Conservation (phyloP, 2,797 vertebrate species). For the Sebastes itinus region DNA sequence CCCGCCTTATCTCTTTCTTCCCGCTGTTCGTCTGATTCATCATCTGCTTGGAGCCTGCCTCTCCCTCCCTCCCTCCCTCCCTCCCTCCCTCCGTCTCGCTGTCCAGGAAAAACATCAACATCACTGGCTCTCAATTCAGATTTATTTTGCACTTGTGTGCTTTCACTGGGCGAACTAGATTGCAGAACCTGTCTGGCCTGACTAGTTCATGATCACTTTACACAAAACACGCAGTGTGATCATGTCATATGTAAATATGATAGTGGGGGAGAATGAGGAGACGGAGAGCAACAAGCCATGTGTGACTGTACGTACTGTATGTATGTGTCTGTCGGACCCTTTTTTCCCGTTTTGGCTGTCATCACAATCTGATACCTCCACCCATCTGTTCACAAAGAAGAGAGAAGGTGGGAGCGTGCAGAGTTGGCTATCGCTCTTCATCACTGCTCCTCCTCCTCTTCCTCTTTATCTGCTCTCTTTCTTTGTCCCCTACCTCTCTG, state of each 20-base stretch:
- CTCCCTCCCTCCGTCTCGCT: neutral
- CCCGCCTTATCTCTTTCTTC: conserved; percentile 32
- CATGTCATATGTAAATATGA: conserved; percentile 14
- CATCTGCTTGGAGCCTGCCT: conserved; percentile 22
- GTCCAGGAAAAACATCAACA: conserved; percentile 27
- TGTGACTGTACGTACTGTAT: conserved; percentile 20
- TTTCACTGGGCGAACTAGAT: neutral
- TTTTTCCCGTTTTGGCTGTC: conserved; percentile 56
- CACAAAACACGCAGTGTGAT: neutral
- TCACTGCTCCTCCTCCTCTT: conserved; percentile 57
- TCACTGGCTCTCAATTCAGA: neutral
- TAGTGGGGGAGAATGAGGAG: neutral
- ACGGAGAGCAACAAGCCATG: conserved; percentile 27
- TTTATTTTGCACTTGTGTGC: neutral
- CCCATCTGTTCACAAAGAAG: conserved; percentile 78
- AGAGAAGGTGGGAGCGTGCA: conserved; percentile 49
- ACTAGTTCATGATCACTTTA: neutral
- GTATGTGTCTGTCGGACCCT: conserved; percentile 16
- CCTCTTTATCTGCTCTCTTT: conserved; percentile 55
- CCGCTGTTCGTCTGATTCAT: conserved; percentile 40
- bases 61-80: neutral
- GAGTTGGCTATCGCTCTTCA: conserved; percentile 60
- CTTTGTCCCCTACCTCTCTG: conserved; percentile 57
- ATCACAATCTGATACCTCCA: conserved; percentile 76
- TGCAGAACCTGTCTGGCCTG: conserved; percentile 12